Conservation (phyloP, 2,888 invertebrate species). For the Hyles lineata region DNA sequence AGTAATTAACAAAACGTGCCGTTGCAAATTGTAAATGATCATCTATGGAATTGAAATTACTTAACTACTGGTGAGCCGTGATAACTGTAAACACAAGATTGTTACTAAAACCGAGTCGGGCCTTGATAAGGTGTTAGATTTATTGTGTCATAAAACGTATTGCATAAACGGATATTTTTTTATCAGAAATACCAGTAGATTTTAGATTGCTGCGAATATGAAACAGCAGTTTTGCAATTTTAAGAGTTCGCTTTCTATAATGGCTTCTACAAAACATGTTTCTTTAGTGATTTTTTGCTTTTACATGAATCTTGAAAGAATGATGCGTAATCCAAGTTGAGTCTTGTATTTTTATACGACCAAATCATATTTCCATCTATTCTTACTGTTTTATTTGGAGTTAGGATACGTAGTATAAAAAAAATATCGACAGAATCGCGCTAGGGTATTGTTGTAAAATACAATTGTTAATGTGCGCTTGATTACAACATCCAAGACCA, state of each 20-base stretch:
- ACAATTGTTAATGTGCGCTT: not conserved
- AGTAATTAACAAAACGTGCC: conserved; percentile 25
- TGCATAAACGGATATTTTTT: not conserved
- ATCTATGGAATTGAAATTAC: conserved; percentile 14
- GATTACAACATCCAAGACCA: conserved; percentile 7
- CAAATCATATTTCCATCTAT: not conserved
- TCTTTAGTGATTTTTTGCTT: not conserved
- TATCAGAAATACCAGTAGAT: not conserved
- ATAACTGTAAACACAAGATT: not conserved
- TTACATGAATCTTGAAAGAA: not conserved
- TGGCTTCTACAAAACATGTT: not conserved
- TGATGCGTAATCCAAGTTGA: not conserved
- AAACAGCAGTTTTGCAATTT: not conserved
- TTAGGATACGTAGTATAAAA: not conserved
- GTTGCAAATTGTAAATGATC: conserved; percentile 20
- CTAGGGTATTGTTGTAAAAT: not conserved
- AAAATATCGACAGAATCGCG: not conserved
- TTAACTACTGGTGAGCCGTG: conserved; percentile 1
- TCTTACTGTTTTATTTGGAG: not conserved
- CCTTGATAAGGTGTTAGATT: not conserved
- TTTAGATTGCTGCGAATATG: not conserved
- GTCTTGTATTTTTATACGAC: not conserved
- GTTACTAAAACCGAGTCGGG: not conserved
- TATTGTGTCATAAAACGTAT: conserved; percentile 14
- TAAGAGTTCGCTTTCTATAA: not conserved